A percentile compares a stretch with the other conserved stretches of the same genome.
Conservation (phyloP, 2,888 invertebrate species). For the Notocelia uddmanniana region DNA sequence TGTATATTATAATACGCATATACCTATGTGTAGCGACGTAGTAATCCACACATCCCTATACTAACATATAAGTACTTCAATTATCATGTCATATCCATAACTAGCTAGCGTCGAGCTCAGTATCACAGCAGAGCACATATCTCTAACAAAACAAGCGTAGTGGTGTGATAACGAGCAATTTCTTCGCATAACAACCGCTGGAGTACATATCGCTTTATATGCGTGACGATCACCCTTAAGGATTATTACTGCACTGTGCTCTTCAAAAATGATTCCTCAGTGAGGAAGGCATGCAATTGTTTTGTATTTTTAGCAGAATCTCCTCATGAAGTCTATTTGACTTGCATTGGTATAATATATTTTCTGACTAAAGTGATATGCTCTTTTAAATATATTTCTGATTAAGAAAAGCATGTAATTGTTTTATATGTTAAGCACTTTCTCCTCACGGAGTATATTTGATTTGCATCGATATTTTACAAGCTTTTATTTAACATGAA, state of each 20-base stretch:
- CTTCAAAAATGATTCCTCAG: neutral
- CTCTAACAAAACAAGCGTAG: conserved; percentile 54
- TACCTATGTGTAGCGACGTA: too few relatives aligned
- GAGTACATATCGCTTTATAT: conserved; percentile 65
- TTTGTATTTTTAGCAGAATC: neutral
- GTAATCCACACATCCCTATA: too few relatives aligned
- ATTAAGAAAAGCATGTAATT: too few relatives aligned
- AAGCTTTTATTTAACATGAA: too few relatives aligned
- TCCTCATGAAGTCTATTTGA: neutral
- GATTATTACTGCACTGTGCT: conserved; percentile 58
- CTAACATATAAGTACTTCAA: neutral
- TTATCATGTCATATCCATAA: conserved; percentile 47
- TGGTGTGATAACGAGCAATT: conserved; percentile 63
- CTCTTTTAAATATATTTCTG: too few relatives aligned
- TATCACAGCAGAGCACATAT: conserved; percentile 24
- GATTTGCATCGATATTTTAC: too few relatives aligned
- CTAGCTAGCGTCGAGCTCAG: conserved; percentile 45
- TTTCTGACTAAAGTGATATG: too few relatives aligned
- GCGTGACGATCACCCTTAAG: conserved; percentile 65
- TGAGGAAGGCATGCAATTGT: neutral
- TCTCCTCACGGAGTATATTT: too few relatives aligned
- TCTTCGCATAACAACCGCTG: conserved; percentile 59
- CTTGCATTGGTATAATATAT: neutral
- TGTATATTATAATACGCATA: too few relatives aligned
- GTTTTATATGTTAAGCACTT: too few relatives aligned